Conservation (phyloP, 2,888 invertebrate genomes). For the Pollenia labialis region DNA sequence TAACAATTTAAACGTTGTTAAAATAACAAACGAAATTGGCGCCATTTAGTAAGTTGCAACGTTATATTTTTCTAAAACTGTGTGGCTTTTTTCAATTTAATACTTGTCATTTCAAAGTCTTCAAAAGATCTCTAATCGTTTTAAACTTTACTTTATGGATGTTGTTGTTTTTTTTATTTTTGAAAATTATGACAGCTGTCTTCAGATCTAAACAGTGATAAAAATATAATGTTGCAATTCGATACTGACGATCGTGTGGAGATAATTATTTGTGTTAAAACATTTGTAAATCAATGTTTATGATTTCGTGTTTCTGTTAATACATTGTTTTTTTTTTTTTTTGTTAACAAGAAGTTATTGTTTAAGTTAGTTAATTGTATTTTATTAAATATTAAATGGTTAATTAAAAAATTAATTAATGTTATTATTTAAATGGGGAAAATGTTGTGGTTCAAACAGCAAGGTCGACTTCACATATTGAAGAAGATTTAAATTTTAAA, state of each 20-base stretch:
- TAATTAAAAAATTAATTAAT: slow-evolving; percentile 23
- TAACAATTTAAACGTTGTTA: slow-evolving; percentile 36
- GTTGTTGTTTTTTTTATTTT: slow-evolving; percentile 1
- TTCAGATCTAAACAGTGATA: slow-evolving; percentile 42
- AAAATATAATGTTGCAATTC: slow-evolving; percentile 47
- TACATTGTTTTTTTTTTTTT: background rate
- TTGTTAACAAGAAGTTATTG: background rate
- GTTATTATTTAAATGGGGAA: background rate
- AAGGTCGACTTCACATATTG: background rate
- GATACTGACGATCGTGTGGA: slow-evolving; percentile 37
- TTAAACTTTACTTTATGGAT: background rate
- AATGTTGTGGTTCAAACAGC: too few species aligned
- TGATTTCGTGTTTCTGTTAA: background rate
- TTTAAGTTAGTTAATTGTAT: background rate
- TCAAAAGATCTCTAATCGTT: slow-evolving; percentile 54
- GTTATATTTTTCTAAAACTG: slow-evolving; percentile 14
- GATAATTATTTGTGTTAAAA: slow-evolving; percentile 52
- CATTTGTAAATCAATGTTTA: slow-evolving; percentile 49
- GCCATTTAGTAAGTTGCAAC: slow-evolving; percentile 42
- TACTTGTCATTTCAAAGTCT: slow-evolving; percentile 52
- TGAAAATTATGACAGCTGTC: slow-evolving; percentile 51
- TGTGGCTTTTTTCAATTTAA: slow-evolving; percentile 52
- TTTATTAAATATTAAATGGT: slow-evolving; percentile 10
- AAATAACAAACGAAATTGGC: slow-evolving; percentile 43
- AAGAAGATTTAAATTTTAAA: too few species aligned